These are phyloP conservation scores for Taenioides sp. DNA, from an alignment of 2,797 vertebrate species.

Conservation along the genomic window DNA sequence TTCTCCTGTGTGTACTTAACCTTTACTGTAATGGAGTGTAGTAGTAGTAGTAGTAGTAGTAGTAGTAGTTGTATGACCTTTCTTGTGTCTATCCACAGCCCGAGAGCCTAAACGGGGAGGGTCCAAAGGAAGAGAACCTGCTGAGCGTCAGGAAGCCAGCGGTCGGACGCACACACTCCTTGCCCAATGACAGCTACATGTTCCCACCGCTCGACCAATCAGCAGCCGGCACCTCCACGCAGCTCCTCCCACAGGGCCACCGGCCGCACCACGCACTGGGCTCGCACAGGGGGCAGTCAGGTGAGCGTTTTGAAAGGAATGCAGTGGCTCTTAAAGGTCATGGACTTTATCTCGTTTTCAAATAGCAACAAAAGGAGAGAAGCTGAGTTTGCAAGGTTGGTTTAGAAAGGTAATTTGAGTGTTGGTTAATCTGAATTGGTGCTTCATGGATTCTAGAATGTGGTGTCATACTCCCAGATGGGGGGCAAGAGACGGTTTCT, in stretches of 20 bases:
- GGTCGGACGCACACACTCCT: constrained; percentile 92
- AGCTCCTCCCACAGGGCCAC: constrained; percentile 44
- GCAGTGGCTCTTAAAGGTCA: no score
- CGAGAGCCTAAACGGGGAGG: constrained; percentile 45
- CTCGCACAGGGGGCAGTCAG: constrained; percentile 78
- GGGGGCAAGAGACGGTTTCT: no score
- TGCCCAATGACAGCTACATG: constrained; percentile 99
- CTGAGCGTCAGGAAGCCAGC: constrained; percentile 87
- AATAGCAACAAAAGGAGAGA: no score
- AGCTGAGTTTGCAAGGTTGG: no score
- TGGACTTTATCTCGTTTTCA: no score
- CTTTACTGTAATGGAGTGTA: constrained; percentile 37
- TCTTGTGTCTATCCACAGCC: constrained; percentile 42
- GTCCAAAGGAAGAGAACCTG: constrained; percentile 76
- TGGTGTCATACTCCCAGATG: no score
- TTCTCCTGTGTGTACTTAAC: constrained; percentile 63
- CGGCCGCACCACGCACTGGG: constrained; percentile 62
- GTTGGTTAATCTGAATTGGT: no score
- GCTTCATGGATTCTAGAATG: no score
- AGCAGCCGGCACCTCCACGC: constrained; percentile 12
- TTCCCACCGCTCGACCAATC: constrained; percentile 65
- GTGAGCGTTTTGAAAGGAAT: constrained; percentile 52
- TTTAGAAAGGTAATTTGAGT: no score
- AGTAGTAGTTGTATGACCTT: constrained; percentile 17
- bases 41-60: background rate